Evolutionary conservation across 2,113 vertebrate species (phyloP).

Genomic region (Nycticryphes semicollaris): DNA sequence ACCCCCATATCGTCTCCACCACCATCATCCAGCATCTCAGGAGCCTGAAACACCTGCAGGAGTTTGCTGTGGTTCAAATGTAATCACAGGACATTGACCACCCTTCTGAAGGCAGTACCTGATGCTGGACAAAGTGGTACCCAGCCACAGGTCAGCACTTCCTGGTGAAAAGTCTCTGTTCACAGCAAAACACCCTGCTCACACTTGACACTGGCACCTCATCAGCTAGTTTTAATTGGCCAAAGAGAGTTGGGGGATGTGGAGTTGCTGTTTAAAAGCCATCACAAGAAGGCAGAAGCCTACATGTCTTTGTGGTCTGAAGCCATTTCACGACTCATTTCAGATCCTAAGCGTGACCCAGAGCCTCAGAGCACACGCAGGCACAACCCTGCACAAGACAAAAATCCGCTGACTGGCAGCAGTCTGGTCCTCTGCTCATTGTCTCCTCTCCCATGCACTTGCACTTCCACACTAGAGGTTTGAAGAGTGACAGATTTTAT

Average conservation of each 20-base stretch:
- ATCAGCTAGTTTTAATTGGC: not conserved
- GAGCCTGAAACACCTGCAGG: rapidly evolving
- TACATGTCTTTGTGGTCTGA: not conserved
- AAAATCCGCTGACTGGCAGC: not conserved
- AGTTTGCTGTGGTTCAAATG: not conserved
- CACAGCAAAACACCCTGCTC: not conserved
- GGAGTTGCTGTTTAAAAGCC: not conserved
- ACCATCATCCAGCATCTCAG: not conserved
- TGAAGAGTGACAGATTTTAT: not conserved
- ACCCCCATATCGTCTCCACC: not conserved
- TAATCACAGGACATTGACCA: not conserved
- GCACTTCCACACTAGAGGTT: not conserved
- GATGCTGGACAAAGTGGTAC: not conserved
- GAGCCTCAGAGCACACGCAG: not conserved
- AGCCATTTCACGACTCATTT: not conserved
- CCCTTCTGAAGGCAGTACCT: not conserved
- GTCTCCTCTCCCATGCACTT: conserved; percentile 22
- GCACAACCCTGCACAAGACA: not conserved
- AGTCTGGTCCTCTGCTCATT: not conserved
- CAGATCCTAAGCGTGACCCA: not conserved
- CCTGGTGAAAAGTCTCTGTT: not conserved
- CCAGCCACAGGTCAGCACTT: not conserved
- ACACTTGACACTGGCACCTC: not conserved
- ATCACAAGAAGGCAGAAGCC: not conserved
- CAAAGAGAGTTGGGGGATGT: not conserved